Evolutionary conservation across 2,888 invertebrate species (phyloP), one percentile per base, ranked within the genome.

Genomic region (Kuschelorhynchus macadamiae): DNA sequence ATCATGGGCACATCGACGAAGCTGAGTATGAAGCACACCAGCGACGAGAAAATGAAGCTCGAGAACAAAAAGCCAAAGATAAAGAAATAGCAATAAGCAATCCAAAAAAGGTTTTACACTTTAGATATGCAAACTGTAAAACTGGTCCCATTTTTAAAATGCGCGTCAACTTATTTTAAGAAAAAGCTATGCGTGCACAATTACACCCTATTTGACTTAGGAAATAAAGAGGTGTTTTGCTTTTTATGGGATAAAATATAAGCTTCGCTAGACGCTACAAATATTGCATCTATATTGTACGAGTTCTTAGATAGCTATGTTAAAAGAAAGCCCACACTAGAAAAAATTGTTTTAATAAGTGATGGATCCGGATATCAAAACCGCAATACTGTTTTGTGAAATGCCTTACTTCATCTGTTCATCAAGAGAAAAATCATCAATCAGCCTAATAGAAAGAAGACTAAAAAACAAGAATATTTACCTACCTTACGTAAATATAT

Each of bases 1-100:
- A 21, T 7, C 30, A 25, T n/a, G 12, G 5, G 2, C 49, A 49
- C 30, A 49, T 49, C 30, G 25, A 25, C 8, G 30, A 49, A 25
- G 25, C 49, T 49, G 49, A 49, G 8, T 49, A 49, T 32, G 30
- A 21, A 49, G 25, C 30, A 7, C 49, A 25, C 49, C 49, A 49
- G 30, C 49, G 12, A 41, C n/a, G 41, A n/a, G 14, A 41, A 8
- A 8, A 1, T 41, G 41, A 41, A 14, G 41, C 41, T 8, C n/a
- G 41, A 8, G 41, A 41, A 14, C 16, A 41, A 41, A 41, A 41
- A 14, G 12, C 1, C 14, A 41, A 41, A 8, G 41, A 41, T 41
- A 14, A 41, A 41, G 41, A 41, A 41, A 14, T 14, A 17, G 41
- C 41, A 41, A 14, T 41, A 14, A 41, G 41, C 41, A 41, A 14